Conservation (phyloP, 53 echinoderm and acorn worm genomes). For the Astropecten irregularis region DNA sequence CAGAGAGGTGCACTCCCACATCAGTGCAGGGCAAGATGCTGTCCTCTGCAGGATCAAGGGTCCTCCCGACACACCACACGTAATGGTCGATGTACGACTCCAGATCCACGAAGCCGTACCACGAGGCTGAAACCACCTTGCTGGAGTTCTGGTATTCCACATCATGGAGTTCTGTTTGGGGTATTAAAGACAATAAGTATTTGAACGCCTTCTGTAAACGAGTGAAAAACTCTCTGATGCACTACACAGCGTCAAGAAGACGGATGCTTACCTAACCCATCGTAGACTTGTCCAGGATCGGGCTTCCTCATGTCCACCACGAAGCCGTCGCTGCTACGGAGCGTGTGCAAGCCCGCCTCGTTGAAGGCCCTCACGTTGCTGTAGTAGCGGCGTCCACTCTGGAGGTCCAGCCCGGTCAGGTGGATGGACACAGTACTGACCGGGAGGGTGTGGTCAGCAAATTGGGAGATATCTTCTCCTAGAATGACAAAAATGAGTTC, state of each 20-base stretch:
- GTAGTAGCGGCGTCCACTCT: constrained; percentile 27
- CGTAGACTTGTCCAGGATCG: constrained; percentile 25
- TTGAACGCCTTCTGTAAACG: too few species aligned
- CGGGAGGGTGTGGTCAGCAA: neutral
- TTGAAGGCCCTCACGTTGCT: constrained; percentile 51
- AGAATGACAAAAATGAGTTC: neutral
- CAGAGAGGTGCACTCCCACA: constrained; percentile 26
- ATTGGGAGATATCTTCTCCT: constrained; percentile 27
- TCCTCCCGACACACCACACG: constrained; percentile 51
- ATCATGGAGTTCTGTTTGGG: constrained; percentile 48
- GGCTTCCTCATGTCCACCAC: constrained; percentile 29
- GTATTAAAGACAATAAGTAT: too few species aligned
- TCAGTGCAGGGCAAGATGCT: neutral
- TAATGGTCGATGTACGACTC: constrained; percentile 39
- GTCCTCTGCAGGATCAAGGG: constrained; percentile 4
- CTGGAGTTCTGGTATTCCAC: constrained; percentile 45
- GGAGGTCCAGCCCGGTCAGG: neutral
- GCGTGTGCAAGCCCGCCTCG: constrained; percentile 36
- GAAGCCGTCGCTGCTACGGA: constrained; percentile 42
- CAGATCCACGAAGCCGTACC: constrained; percentile 62
- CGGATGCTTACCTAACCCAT: constrained; percentile 29
- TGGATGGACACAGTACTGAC: neutral
- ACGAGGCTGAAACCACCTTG: constrained; percentile 39
- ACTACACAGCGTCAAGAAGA: neutral
- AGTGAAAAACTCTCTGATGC: too few species aligned